phyloP scores from a whole-genome alignment of 2,113 vertebrate genomes.

The Cyanoderma ruficeps region DNA sequence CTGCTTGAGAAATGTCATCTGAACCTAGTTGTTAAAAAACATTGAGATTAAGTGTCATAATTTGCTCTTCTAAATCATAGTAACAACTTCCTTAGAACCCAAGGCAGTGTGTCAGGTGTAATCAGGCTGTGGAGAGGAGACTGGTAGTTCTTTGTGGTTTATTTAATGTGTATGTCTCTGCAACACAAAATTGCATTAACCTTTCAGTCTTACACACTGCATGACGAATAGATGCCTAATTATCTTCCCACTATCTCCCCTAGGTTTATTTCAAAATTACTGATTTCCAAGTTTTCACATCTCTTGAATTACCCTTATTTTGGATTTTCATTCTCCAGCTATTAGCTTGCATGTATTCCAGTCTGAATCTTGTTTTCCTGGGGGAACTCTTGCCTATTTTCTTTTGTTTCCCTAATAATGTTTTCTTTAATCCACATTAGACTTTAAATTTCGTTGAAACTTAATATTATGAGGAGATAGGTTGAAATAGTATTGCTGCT shows the following conservation, averaged over 20 bases:
- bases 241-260: neutral
- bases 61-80: conserved; percentile 6
- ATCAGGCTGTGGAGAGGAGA: neutral
- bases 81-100: conserved; percentile 4
- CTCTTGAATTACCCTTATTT: neutral
- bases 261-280: neutral
- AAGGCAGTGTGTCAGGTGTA: neutral
- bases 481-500: neutral
- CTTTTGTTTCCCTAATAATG: neutral
- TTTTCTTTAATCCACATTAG: neutral
- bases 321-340: neutral
- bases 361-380: neutral
- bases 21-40: neutral
- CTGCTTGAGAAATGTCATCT: conserved; percentile 32
- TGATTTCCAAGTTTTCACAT: neutral
- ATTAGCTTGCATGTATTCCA: neutral
- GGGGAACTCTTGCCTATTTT: neutral
- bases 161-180: neutral
- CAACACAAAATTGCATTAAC: neutral
- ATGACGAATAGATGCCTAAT: neutral
- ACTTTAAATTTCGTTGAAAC: neutral
- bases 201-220: neutral
- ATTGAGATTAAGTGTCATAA: neutral
- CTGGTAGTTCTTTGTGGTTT: neutral
- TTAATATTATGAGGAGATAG: neutral